Evolutionary conservation across 1,140 invertebrate species (phyloP), one percentile per base, ranked within the genome.

Genomic region (Araneus ventricosus): DNA sequence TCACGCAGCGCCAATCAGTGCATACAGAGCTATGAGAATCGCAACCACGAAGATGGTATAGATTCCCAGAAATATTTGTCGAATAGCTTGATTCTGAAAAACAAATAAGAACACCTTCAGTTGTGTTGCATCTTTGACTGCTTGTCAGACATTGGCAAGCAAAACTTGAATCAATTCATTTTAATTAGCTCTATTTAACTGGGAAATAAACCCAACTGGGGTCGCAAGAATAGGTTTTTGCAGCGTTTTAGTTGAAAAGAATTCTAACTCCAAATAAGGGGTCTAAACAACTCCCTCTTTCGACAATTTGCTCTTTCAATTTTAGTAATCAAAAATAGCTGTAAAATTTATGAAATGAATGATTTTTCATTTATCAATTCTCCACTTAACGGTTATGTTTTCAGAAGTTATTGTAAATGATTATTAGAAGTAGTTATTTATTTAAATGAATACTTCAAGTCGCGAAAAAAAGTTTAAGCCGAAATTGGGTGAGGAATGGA

Each of bases 41-140:
- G 34, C 57, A 34, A 59, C 84, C 84, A 86, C 17, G 41, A 86
- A 57, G 30, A 86, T 86, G 20, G n/a, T 27, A 61, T 61, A 86
- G 20, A 86, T 37, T 2, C 84, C 34, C 45, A 86, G 34, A 39
- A 86, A 61, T 27, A 86, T 59, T 14, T 59, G 8, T 61, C 84
- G n/a, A 22, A 86, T 1, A 10, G 57, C 84, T 34, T 59, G 24
- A 17, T 86, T 39, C 84, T 86, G 30, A 59, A 86, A 86, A 61
- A 37, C 34, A 37, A 82, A 82, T n/a, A 45, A 10, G 41, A 52
- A n/a, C 14, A 0, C 5, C 45, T 45, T 45, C 24, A 59, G 22
- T 86, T 30, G 6, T 86, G 20, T 7, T 5, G 22, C 22, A 52
- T 59, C 59, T 86, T 39, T 27, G 24, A n/a, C n/a, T 24, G 10